These are phyloP conservation scores for Pristis pectinata DNA, from an alignment of 2,797 vertebrate species.

Conservation along the genomic window DNA sequence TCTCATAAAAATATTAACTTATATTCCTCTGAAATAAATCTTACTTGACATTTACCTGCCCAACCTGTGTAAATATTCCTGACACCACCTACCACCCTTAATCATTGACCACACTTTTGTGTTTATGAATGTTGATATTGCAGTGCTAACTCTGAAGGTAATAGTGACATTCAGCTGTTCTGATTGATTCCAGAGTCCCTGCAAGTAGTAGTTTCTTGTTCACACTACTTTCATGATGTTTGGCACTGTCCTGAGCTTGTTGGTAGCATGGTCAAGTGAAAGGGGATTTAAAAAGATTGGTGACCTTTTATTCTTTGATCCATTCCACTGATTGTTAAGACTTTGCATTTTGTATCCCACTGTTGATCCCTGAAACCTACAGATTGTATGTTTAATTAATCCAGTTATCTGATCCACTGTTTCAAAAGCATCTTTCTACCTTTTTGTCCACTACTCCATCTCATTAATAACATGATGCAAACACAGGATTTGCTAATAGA, in stretches of 20 bases:
- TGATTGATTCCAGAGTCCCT: background rate
- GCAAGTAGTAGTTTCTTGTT: background rate
- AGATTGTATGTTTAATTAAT: background rate
- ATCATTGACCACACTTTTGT: background rate
- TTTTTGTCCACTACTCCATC: background rate
- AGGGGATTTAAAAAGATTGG: background rate
- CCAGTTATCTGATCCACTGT: background rate
- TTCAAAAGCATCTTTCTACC: background rate
- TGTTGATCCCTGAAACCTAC: background rate
- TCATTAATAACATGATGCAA: background rate
- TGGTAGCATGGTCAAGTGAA: background rate
- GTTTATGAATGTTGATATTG: background rate
- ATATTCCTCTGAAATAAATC: background rate
- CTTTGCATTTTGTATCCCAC: background rate
- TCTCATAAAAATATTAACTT: background rate
- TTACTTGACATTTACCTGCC: background rate
- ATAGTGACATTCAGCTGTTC: background rate
- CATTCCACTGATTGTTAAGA: background rate
- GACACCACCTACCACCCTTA: background rate
- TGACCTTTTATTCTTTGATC: background rate
- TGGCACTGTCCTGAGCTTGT: background rate
- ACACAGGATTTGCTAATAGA: background rate
- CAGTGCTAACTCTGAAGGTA: background rate
- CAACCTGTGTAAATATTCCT: background rate
- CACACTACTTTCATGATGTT: background rate